These are phyloP conservation scores for Sebastes iracundus DNA, from an alignment of 2,797 vertebrate species.

Conservation along the genomic window DNA sequence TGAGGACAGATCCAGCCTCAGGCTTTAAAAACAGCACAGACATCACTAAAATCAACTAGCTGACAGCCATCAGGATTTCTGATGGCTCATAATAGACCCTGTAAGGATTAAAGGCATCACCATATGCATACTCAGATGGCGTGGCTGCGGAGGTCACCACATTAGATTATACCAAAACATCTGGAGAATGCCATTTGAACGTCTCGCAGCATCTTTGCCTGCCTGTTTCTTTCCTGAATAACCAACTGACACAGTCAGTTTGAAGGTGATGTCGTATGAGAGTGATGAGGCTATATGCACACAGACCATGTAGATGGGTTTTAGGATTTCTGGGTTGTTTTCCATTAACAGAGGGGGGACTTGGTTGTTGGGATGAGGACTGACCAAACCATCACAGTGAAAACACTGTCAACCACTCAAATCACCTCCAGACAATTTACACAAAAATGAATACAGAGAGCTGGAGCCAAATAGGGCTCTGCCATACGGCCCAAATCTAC, in stretches of 20 bases:
- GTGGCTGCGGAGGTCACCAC: not conserved
- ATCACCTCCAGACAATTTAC: not conserved
- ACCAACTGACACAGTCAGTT: not conserved
- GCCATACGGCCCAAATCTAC: too few relatives aligned
- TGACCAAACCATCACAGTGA: not conserved
- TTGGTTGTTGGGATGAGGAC: not conserved
- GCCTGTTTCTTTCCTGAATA: not conserved
- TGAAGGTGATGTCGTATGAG: not conserved
- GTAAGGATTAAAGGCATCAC: constrained; percentile 8
- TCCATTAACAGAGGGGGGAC: not conserved
- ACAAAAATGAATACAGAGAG: not conserved
- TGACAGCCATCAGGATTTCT: constrained; percentile 8
- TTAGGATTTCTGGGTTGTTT: not conserved
- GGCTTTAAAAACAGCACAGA: constrained; percentile 11
- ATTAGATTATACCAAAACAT: not conserved
- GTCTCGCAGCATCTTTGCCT: not conserved
- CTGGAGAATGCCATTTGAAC: not conserved
- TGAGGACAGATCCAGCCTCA: constrained; percentile 9
- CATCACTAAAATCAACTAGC: not conserved
- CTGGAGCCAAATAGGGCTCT: not conserved
- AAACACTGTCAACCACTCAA: not conserved
- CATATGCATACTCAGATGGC: not conserved
- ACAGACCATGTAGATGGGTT: not conserved
- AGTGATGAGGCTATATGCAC: not conserved
- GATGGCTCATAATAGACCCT: constrained; percentile 16